Conservation (phyloP, 64 coral and sea anemone genomes). For the Dendronephthya gigantea region DNA sequence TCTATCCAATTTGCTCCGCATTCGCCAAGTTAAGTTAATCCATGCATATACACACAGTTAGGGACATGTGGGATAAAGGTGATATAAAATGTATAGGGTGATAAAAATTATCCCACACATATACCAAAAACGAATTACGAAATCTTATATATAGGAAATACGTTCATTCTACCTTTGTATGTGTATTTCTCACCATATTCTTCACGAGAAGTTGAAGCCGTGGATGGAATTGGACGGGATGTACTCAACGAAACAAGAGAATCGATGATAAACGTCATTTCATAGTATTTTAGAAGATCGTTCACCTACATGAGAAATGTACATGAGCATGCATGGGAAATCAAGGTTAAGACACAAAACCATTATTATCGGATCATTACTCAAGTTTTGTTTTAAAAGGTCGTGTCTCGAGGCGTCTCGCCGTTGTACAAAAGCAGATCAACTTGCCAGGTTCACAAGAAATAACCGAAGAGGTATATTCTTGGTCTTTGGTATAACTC, state of each 20-base stretch:
- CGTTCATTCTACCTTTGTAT: not conserved
- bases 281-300: not conserved
- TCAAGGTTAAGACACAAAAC: no score
- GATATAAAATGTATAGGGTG: no score
- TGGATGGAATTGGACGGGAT: not conserved
- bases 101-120: no score
- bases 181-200: not conserved
- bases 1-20: no score
- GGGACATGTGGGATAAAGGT: no score
- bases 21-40: no score
- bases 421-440: not conserved
- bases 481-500: not conserved
- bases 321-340: no score
- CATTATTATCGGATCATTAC: no score
- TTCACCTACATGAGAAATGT: not conserved
- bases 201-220: not conserved
- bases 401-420: not conserved
- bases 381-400: no score
- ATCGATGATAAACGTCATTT: conserved; percentile 2
- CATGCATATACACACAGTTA: no score
- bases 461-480: not conserved
- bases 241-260: not conserved
- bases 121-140: no score
- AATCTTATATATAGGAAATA: no score
- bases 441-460: not conserved